Evolutionary conservation across 2,797 vertebrate genomes (phyloP).

Genomic region (Toxotes lorentzi): DNA sequence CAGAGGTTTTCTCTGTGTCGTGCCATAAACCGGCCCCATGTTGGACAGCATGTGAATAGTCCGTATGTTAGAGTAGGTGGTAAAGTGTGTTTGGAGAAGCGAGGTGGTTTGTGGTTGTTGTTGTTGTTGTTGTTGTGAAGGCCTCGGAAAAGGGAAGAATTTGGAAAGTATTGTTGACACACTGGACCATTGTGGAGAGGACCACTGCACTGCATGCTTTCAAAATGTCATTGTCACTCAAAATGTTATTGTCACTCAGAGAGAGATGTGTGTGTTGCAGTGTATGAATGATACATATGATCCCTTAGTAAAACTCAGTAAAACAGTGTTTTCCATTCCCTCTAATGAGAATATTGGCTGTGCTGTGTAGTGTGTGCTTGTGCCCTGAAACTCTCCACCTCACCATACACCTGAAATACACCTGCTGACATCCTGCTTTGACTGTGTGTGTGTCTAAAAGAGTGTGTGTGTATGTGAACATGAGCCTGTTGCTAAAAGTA

Average conservation of each 20-base stretch:
- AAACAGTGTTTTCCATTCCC: constrained; percentile 25
- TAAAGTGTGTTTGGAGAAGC: neutral
- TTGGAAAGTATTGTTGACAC: constrained; percentile 20
- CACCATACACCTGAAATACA: constrained; percentile 32
- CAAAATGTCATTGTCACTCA: constrained; percentile 16
- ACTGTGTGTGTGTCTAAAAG: neutral
- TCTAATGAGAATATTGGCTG: constrained; percentile 19
- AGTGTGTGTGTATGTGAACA: neutral
- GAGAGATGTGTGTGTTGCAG: constrained; percentile 16
- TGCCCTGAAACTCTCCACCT: constrained; percentile 34
- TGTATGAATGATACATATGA: constrained; percentile 17
- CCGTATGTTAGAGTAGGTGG: neutral
- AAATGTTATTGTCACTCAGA: constrained; percentile 1
- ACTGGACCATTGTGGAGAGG: constrained; percentile 34
- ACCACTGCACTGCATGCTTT: constrained; percentile 63
- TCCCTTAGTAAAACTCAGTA: constrained; percentile 15
- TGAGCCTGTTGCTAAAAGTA: constrained; percentile 31
- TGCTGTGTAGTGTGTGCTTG: constrained; percentile 44
- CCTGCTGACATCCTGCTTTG: constrained; percentile 40
- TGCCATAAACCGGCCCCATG: constrained; percentile 16
- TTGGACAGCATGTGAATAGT: constrained; percentile 31
- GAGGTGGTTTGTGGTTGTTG: neutral
- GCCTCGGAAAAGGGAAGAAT: constrained; percentile 1
- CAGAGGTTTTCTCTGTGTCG: constrained; percentile 6
- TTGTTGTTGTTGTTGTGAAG: neutral